A percentile compares a stretch with the other conserved stretches of the same genome.
Conservation (phyloP, 1,140 invertebrate species). For the Lordiphosa collinella region DNA sequence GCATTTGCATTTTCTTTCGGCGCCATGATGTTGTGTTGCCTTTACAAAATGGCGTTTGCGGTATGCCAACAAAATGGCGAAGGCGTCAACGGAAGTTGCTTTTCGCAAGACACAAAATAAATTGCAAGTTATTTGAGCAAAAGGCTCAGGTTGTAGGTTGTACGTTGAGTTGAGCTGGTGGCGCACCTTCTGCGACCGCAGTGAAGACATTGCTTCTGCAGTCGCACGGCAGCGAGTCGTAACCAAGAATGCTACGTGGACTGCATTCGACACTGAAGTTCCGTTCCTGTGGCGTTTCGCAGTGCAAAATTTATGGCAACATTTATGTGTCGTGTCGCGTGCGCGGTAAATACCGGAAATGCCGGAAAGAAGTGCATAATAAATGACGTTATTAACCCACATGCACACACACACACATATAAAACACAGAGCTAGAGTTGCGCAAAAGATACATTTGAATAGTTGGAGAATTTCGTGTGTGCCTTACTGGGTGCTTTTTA, state of each 20-base stretch:
- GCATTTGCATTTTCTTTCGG: slow-evolving; percentile 58
- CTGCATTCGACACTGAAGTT: slow-evolving; percentile 35
- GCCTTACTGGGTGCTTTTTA: too few relatives aligned
- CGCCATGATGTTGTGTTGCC: slow-evolving; percentile 58
- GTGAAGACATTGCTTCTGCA: slow-evolving; percentile 45
- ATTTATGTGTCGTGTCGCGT: slow-evolving; percentile 78
- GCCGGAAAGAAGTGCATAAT: slow-evolving; percentile 77
- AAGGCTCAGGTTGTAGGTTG: slow-evolving; percentile 24
- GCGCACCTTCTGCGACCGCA: slow-evolving; percentile 55
- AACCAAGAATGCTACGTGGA: slow-evolving; percentile 55
- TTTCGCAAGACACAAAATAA: slow-evolving; percentile 65
- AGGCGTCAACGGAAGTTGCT: slow-evolving; percentile 77
- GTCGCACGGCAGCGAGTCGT: slow-evolving; percentile 23
- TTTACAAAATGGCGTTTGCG: slow-evolving; percentile 71
- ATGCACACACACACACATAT: slow-evolving; percentile 38
- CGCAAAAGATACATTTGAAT: too few relatives aligned
- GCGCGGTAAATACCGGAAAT: slow-evolving; percentile 78
- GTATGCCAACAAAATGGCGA: slow-evolving; percentile 70
- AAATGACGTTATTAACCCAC: slow-evolving; percentile 78
- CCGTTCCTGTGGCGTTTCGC: slow-evolving; percentile 46
- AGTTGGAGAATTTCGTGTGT: too few relatives aligned
- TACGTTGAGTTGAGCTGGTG: slow-evolving; percentile 2
- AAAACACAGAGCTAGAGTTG: slow-evolving; percentile 1
- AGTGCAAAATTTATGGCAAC: slow-evolving; percentile 73
- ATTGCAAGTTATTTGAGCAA: slow-evolving; percentile 75